Evolutionary conservation across 2,113 vertebrate genomes (phyloP).

Genomic region (Corvus hawaiiensis): DNA sequence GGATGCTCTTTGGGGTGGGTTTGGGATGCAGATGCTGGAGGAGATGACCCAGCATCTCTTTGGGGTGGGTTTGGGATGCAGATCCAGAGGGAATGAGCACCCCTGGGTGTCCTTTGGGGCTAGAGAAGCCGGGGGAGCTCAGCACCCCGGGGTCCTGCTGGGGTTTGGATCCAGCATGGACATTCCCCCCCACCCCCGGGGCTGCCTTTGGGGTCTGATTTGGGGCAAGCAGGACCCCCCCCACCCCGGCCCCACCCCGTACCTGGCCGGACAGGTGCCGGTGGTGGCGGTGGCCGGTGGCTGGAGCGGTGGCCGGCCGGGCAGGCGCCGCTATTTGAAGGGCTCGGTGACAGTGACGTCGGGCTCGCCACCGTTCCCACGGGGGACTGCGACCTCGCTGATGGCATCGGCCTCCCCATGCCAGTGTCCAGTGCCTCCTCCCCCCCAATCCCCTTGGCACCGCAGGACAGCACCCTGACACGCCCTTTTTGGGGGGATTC

Average conservation of each 20-base stretch:
- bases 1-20: neutral
- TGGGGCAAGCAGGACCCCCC: neutral
- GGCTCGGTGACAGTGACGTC: neutral
- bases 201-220: neutral
- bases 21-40: neutral
- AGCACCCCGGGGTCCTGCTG: neutral
- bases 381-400: neutral
- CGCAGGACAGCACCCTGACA: rapidly evolving
- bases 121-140: neutral
- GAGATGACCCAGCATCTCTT: neutral
- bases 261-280: neutral
- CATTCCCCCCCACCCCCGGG: rapidly evolving
- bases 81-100: no score
- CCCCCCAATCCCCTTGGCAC: neutral
- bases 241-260: rapidly evolving
- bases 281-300: neutral
- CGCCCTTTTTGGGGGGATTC: neutral
- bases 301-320: rapidly evolving
- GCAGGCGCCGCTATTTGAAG: constrained; percentile 12
- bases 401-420: neutral
- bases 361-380: neutral
- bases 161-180: neutral
- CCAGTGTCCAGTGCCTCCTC: rapidly evolving
- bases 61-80: neutral
- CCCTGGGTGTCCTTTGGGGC: neutral